These are phyloP conservation scores for Babyrousa celebensis DNA, from an alignment of 2,797 vertebrate species.

Conservation along the genomic window DNA sequence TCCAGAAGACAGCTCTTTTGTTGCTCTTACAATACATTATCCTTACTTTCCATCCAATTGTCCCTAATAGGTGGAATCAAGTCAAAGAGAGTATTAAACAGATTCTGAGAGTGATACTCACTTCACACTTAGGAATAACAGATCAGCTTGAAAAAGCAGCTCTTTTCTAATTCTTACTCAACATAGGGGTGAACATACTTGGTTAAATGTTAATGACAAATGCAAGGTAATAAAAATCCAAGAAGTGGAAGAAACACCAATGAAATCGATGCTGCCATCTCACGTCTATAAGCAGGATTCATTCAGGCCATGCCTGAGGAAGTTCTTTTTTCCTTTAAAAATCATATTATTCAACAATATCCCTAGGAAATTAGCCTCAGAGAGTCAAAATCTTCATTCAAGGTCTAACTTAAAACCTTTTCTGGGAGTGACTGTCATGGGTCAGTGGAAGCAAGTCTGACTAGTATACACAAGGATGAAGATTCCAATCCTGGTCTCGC, in stretches of 20 bases:
- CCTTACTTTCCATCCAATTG: not conserved
- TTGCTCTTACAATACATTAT: not conserved
- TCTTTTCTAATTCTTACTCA: constrained; percentile 56
- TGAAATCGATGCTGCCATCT: constrained; percentile 49
- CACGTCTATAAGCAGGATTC: not conserved
- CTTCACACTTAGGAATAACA: not conserved
- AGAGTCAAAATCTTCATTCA: constrained; percentile 49
- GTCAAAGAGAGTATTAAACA: not conserved
- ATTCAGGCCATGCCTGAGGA: constrained; percentile 32
- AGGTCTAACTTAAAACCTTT: constrained; percentile 26
- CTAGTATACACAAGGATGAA: no score
- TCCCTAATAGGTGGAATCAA: not conserved
- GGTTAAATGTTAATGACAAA: constrained; percentile 11
- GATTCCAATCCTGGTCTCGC: no score
- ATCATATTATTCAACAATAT: not conserved
- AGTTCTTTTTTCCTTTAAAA: not conserved
- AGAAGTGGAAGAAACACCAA: constrained; percentile 1
- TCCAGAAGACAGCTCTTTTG: not conserved
- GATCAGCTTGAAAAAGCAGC: not conserved
- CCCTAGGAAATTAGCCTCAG: constrained; percentile 31
- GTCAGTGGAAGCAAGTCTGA: no score
- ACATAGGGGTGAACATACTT: not conserved
- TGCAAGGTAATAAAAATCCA: constrained; percentile 25
- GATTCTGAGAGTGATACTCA: not conserved
- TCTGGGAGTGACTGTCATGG: not conserved